A percentile compares a stretch with the other conserved stretches of the same genome.
Evolutionary conservation across 2,113 vertebrate species (phyloP).

Genomic region (Periophthalmus modestus): DNA sequence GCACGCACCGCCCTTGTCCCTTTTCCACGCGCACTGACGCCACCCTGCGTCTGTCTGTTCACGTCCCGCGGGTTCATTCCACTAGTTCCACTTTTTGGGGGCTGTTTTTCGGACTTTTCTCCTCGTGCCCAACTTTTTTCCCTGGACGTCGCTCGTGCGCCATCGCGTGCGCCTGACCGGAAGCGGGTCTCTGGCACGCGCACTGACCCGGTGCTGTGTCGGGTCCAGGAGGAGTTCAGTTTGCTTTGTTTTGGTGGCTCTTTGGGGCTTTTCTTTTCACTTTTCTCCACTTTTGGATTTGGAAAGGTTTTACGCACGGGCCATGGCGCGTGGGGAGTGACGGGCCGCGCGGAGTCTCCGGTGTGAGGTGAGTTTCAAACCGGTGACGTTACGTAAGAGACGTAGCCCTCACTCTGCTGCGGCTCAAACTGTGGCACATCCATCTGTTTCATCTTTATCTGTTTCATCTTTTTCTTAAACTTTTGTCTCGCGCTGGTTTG

Average conservation of each 20-base stretch:
- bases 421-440: background rate
- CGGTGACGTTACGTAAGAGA: conserved; percentile 6
- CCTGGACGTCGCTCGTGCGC: background rate
- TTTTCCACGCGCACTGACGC: background rate
- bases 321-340: background rate
- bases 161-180: conserved; percentile 2
- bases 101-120: background rate
- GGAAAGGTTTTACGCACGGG: background rate
- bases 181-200: conserved; percentile 1
- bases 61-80: background rate
- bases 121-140: background rate
- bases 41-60: background rate
- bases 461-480: background rate
- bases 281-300: background rate
- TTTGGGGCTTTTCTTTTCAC: background rate
- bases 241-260: background rate
- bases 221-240: background rate
- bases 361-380: conserved; percentile 1
- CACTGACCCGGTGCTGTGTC: background rate
- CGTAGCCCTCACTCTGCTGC: background rate
- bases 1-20: background rate
- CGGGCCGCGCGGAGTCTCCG: background rate
- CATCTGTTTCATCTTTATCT: too few species aligned
- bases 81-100: background rate
- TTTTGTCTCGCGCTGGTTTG: too few species aligned